Evolutionary conservation across 2,888 invertebrate genomes (phyloP).

Genomic region (Drosophila borborema): DNA sequence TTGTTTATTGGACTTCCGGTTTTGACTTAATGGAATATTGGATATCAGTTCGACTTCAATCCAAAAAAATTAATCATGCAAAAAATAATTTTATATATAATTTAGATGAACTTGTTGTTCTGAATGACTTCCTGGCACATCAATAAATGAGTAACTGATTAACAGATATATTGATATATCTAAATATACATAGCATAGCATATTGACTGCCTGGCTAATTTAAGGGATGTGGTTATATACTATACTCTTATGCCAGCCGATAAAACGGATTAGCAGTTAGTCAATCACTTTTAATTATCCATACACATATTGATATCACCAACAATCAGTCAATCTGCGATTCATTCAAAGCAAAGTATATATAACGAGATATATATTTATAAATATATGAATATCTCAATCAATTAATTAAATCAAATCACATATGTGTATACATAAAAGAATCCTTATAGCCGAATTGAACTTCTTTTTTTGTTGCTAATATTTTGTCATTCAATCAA

Average conservation of each 20-base stretch:
- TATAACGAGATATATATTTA: background rate
- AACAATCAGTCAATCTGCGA: background rate
- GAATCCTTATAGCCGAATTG: too few relatives aligned
- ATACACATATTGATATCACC: too few relatives aligned
- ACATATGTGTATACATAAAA: background rate
- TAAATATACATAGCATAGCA: too few relatives aligned
- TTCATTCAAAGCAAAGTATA: too few relatives aligned
- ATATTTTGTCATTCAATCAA: background rate
- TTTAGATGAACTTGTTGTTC: too few relatives aligned
- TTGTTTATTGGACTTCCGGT: background rate
- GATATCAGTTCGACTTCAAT: too few relatives aligned
- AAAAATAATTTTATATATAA: too few relatives aligned
- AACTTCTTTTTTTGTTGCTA: background rate
- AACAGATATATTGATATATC: too few relatives aligned
- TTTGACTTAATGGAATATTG: background rate
- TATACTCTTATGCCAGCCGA: too few relatives aligned
- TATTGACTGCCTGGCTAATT: background rate
- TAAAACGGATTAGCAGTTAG: background rate
- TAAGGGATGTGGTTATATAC: background rate
- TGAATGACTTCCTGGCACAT: too few relatives aligned
- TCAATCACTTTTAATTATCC: background rate
- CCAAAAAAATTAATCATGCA: too few relatives aligned
- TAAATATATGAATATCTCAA: background rate
- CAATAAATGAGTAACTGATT: too few relatives aligned
- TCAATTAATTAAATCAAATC: background rate